Conservation (phyloP, 2,888 invertebrate species). For the Cantharis flavilabris region DNA sequence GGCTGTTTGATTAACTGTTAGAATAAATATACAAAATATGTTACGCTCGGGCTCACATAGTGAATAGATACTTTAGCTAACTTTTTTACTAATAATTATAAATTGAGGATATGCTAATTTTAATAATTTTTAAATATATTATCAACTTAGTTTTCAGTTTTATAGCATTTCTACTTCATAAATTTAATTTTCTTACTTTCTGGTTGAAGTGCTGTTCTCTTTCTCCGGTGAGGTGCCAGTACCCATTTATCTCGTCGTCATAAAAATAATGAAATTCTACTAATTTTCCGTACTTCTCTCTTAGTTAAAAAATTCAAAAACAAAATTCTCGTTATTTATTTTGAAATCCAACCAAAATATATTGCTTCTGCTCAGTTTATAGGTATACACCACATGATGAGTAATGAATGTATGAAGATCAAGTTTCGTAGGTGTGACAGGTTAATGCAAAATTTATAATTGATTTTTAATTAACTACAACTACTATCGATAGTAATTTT, state of each 20-base stretch:
- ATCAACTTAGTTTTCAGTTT: background rate
- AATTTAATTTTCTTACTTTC: background rate
- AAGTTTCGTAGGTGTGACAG: background rate
- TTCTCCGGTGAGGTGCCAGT: background rate
- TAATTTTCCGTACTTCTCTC: background rate
- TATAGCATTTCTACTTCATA: background rate
- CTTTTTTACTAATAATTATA: background rate
- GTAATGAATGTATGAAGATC: background rate
- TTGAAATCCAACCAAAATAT: background rate
- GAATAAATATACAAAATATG: background rate
- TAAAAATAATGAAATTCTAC: background rate
- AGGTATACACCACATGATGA: too few species aligned
- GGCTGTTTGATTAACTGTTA: background rate
- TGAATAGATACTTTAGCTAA: background rate
- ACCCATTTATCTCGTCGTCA: background rate
- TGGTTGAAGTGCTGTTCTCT: background rate
- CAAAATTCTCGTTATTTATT: background rate
- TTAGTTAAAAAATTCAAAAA: too few species aligned
- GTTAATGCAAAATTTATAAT: background rate
- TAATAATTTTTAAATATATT: background rate
- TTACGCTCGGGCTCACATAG: background rate
- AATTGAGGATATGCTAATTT: background rate
- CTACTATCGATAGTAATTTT: background rate
- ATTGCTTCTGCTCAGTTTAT: background rate
- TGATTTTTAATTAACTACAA: background rate